Percentiles rank a stretch among this genome's conserved stretches.
phyloP scores from a whole-genome alignment of 2,888 invertebrate species.

The Mesoligia furuncula region DNA sequence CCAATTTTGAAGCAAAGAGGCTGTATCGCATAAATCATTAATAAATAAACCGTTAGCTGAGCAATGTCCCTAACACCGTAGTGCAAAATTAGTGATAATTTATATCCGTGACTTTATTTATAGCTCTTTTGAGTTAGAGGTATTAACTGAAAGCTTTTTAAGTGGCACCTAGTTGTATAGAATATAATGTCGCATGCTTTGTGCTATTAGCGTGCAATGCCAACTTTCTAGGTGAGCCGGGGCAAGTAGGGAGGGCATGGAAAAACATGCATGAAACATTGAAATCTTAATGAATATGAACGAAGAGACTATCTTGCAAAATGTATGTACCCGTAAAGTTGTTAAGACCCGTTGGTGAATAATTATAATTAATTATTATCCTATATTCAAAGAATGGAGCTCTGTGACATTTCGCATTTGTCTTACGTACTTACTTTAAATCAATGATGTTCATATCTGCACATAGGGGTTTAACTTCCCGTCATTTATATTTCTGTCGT shows the following conservation, averaged over 20 bases:
- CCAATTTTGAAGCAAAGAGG: neutral
- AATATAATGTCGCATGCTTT: conserved; percentile 49
- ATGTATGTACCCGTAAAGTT: conserved; percentile 54
- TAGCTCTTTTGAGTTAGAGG: conserved; percentile 30
- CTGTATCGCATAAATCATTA: conserved; percentile 1
- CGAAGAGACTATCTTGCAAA: conserved; percentile 35
- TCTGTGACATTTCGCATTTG: conserved; percentile 42
- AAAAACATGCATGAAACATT: conserved; percentile 56
- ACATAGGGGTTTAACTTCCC: conserved; percentile 1
- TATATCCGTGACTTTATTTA: conserved; percentile 37
- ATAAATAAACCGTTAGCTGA: conserved; percentile 18
- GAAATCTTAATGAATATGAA: conserved; percentile 52
- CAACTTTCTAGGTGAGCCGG: conserved; percentile 64
- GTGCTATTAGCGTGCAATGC: conserved; percentile 53
- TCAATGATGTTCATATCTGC: conserved; percentile 23
- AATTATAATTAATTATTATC: conserved; percentile 52
- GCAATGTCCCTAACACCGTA: conserved; percentile 15
- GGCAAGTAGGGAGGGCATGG: conserved; percentile 49
- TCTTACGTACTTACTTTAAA: conserved; percentile 15
- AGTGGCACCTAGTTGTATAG: conserved; percentile 25
- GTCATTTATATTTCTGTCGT: conserved; percentile 28
- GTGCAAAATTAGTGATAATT: conserved; percentile 35
- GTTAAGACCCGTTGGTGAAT: conserved; percentile 51
- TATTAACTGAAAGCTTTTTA: conserved; percentile 39
- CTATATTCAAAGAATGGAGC: conserved; percentile 46